Evolutionary conservation across 2,888 invertebrate genomes (phyloP).

Genomic region (Apodemia duryi): DNA sequence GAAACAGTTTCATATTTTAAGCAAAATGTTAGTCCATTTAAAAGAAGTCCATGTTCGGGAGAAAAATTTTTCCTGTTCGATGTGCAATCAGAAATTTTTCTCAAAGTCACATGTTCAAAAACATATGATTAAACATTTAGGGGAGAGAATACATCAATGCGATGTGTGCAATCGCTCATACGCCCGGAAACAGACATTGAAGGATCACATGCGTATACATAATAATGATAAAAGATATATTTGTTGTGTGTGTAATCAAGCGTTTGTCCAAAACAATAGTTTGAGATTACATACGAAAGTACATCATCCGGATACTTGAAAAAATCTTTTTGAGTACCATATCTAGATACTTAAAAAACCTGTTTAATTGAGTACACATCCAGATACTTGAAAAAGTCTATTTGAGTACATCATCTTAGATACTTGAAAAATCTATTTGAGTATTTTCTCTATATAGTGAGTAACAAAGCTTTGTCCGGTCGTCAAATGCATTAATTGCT

Average conservation of each 20-base stretch:
- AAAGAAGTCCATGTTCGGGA: constrained; percentile 67
- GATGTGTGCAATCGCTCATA: constrained; percentile 71
- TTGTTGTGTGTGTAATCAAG: constrained; percentile 48
- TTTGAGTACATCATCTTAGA: no score
- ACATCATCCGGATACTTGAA: constrained; percentile 42
- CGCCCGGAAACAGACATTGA: constrained; percentile 57
- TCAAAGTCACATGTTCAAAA: constrained; percentile 69
- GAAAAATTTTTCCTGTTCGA: constrained; percentile 61
- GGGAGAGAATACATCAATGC: constrained; percentile 66
- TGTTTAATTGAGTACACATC: constrained; percentile 40
- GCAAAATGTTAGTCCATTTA: constrained; percentile 56
- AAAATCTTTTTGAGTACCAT: background rate
- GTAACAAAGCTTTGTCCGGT: no score
- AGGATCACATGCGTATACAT: constrained; percentile 61
- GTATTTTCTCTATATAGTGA: no score
- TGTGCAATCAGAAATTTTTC: constrained; percentile 74
- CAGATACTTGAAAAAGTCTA: constrained; percentile 30
- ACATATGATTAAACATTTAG: constrained; percentile 73
- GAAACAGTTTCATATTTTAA: constrained; percentile 53
- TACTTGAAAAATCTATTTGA: no score
- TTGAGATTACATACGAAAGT: constrained; percentile 50
- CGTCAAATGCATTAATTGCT: no score
- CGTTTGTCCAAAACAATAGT: constrained; percentile 53
- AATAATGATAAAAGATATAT: constrained; percentile 46
- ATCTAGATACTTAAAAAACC: no score